These are phyloP conservation scores for Tupaia tana DNA, from an alignment of 2,113 vertebrate genomes.

Conservation along the genomic window DNA sequence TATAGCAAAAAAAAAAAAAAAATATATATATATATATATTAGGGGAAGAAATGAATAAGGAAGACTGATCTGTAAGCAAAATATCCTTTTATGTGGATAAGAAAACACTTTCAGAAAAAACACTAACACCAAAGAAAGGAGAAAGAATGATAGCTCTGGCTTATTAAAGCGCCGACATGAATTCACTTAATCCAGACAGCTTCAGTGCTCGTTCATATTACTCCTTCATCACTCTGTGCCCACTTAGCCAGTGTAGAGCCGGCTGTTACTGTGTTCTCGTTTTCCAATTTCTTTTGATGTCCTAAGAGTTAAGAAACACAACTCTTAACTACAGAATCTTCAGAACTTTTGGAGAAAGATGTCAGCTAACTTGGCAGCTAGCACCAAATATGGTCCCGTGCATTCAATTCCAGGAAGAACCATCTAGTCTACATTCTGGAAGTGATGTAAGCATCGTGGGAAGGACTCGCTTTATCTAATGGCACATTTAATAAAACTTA, in stretches of 20 bases:
- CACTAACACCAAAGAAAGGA: neutral
- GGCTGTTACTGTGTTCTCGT: neutral
- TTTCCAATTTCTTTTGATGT: constrained; percentile 12
- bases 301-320: neutral
- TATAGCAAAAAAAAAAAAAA: too few relatives aligned
- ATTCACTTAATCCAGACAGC: neutral
- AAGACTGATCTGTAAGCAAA: neutral
- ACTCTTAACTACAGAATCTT: neutral
- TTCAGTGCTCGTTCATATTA: neutral
- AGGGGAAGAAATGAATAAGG: neutral
- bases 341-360: neutral
- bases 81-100: neutral
- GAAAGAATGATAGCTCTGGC: neutral
- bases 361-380: constrained; percentile 4
- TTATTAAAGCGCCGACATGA: neutral
- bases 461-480: neutral
- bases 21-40: too few relatives aligned
- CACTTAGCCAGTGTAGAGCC: neutral
- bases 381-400: neutral
- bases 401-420: neutral
- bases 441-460: neutral
- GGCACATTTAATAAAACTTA: neutral
- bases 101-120: neutral
- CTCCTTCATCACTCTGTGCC: neutral
- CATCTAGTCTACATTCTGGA: neutral